Conservation (phyloP, 2,888 invertebrate genomes). For the Leucoptera coffeella region DNA sequence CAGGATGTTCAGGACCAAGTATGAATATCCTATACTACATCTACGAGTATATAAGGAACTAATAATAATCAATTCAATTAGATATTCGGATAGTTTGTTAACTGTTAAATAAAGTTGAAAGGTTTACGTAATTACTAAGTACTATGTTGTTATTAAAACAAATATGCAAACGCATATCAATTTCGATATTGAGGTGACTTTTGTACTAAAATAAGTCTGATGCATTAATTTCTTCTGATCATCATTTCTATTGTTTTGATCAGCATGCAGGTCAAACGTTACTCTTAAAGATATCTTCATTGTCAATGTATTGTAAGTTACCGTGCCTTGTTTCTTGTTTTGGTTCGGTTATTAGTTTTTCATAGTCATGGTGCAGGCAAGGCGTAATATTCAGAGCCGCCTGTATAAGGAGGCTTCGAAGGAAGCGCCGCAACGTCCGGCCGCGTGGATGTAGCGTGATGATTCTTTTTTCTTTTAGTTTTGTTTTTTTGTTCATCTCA, state of each 20-base stretch:
- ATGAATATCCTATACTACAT: too few relatives aligned
- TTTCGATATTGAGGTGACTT: too few relatives aligned
- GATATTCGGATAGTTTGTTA: too few relatives aligned
- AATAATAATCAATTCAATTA: too few relatives aligned
- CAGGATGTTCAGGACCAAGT: conserved; percentile 28
- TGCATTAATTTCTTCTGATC: conserved; percentile 19
- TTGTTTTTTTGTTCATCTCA: conserved; percentile 53
- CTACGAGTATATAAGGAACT: too few relatives aligned
- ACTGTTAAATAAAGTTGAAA: background rate
- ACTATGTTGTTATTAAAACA: background rate
- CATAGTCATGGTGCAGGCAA: background rate
- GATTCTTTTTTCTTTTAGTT: conserved; percentile 39
- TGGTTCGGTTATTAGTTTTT: background rate
- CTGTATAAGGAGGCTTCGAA: conserved; percentile 35
- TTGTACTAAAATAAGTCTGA: too few relatives aligned
- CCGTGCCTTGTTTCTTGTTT: background rate
- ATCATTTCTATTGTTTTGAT: conserved; percentile 30
- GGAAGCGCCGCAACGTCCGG: conserved; percentile 54
- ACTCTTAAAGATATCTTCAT: too few relatives aligned
- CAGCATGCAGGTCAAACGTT: conserved; percentile 16
- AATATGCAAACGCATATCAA: too few relatives aligned
- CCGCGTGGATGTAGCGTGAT: conserved; percentile 50
- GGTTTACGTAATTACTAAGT: background rate
- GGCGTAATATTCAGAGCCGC: conserved; percentile 15
- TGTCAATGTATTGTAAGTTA: too few relatives aligned